Conservation (phyloP, 2,113 vertebrate species). For the Anser brachyrhynchus region DNA sequence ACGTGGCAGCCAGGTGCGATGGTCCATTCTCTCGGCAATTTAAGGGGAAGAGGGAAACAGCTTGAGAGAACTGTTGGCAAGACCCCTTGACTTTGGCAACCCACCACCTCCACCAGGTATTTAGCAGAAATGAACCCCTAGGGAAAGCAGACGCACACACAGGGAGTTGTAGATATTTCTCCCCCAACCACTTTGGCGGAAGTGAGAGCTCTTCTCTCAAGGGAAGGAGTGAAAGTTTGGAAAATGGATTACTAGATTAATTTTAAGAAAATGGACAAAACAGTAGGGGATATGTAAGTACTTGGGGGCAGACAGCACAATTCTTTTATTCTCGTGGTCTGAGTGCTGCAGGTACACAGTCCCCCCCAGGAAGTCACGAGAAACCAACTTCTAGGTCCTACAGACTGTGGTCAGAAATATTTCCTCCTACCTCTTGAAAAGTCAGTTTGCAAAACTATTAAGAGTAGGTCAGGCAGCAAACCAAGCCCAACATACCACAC, state of each 20-base stretch:
- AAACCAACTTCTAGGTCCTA: neutral
- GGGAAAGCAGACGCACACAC: neutral
- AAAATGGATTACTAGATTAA: neutral
- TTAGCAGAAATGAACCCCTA: neutral
- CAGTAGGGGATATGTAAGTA: neutral
- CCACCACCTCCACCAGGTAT: neutral
- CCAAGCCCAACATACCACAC: neutral
- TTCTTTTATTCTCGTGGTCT: neutral
- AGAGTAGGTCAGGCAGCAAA: slow-evolving; percentile 17
- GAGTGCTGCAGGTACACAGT: neutral
- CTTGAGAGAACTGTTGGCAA: neutral
- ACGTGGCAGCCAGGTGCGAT: neutral
- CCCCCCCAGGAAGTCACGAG: neutral
- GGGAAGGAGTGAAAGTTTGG: neutral
- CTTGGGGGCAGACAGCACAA: neutral
- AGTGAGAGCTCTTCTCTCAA: neutral
- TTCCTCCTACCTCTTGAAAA: neutral
- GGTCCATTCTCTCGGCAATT: neutral
- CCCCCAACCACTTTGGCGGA: fast-evolving
- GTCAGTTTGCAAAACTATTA: neutral
- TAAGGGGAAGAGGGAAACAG: neutral
- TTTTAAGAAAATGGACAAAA: neutral
- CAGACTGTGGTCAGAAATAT: neutral
- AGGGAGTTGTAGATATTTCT: neutral
- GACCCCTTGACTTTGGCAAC: neutral